Evolutionary conservation across 92 coral and sea anemone species (phyloP), one percentile per base, ranked within the genome.

Genomic region (Actinernus sp.): DNA sequence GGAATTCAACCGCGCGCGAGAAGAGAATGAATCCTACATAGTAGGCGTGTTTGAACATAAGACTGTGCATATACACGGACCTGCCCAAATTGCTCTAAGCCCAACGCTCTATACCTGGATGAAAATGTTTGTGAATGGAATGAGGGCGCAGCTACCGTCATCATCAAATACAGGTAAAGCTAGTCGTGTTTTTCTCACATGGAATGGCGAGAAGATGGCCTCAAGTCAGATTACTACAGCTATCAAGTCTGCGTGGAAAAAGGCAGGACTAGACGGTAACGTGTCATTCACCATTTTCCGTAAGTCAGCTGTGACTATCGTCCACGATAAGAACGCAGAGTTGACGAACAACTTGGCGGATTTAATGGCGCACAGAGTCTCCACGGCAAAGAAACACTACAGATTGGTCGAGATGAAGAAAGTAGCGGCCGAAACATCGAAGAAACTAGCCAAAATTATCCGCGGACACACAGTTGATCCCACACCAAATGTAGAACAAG

Each of bases 21-120:
- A 14, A 34, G 41, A 14, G 41, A 14, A 14, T 6, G 6, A 6
- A 14, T 34, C 41, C 6, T 34, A 34, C 65, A 3, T 31, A 34
- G 41, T 34, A 14, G 41, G 32, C 3, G 79, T 82, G 19, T 59
- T 64, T 55, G 21, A 69, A n/a, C 86, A 82, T 61, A 82, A 88
- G 23, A 88, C 80, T 2, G 54, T 68, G 3, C 71, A 78, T 1
- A 61, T 63, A 8, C 74, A 89, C 26, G 91, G 88, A 4, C 91
- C 88, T 2, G 85, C 88, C 1, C 54, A 63, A 18, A 21, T 72
- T 1, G 82, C 77, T 8, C 44, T 82, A 5, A 57, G 61, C 30
- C 57, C 17, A 4, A 56, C 63, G 29, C 61, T 82, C 17, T 57
- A 88, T 34, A 78, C 75, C 16, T 71, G 74, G 87, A 24, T 88